Evolutionary conservation across 2,888 invertebrate genomes (phyloP).

Genomic region (Andricus curvator): DNA sequence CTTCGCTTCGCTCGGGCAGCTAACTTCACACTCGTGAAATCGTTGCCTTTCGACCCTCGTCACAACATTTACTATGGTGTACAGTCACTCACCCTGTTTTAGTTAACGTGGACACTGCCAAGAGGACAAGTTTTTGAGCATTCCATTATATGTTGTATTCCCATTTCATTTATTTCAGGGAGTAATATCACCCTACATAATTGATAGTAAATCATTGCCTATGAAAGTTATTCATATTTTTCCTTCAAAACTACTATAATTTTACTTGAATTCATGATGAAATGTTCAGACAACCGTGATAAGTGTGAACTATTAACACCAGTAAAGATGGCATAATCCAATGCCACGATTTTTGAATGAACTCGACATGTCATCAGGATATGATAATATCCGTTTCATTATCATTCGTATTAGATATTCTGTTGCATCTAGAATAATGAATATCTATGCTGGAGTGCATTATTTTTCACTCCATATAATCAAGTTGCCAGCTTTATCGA

Average conservation of each 20-base stretch:
- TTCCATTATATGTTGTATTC: no score
- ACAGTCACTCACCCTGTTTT: no score
- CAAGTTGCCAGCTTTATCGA: neutral
- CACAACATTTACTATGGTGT: no score
- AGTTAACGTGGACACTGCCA: neutral
- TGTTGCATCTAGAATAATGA: neutral
- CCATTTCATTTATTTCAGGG: neutral
- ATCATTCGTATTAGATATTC: neutral
- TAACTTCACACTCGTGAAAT: no score
- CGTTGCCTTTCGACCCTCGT: no score
- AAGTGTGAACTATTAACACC: neutral
- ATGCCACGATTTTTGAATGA: neutral
- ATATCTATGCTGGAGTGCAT: neutral
- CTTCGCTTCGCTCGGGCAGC: no score
- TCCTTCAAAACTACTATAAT: neutral
- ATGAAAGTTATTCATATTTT: neutral
- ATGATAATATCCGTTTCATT: slow-evolving; percentile 22
- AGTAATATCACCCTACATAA: neutral
- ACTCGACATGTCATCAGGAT: neutral
- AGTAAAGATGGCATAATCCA: neutral
- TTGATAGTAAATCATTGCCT: neutral
- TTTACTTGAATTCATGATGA: neutral
- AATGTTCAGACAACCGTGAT: neutral
- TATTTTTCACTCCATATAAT: no score
- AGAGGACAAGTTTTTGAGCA: no score